Evolutionary conservation across 1,140 invertebrate species (phyloP), one percentile per base, ranked within the genome.

Genomic region (Vanessa atalanta): DNA sequence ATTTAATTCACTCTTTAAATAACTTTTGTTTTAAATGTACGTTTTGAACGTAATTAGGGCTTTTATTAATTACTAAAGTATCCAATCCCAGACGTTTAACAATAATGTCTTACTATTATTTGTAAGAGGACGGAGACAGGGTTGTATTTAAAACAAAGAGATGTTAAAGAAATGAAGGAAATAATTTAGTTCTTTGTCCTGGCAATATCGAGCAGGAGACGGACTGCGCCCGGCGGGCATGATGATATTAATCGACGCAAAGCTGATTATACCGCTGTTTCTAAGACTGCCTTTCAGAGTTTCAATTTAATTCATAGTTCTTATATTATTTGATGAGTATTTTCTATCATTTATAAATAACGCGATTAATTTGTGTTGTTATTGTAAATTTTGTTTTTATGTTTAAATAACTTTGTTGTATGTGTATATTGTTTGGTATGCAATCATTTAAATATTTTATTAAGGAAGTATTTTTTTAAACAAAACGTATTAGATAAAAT

Each of bases 181-280:
- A 89, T 89, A 89, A 92, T 92, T 90, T 90, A 88, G 82, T 90
- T 88, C 88, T 90, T 88, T 89, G 83, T 86, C 77, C 77, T 83
- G 75, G 88, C 83, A 86, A 85, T 90, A 90, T 89, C 84, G 85
- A 81, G 82, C 79, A 80, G 70, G 60, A 77, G 63, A 73, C 73
- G 77, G 65, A 74, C 71, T 79, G 64, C 73, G 81, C 81, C 85
- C 81, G 83, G 69, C 80, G 87, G 88, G 76, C 84, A 83, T 74
- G 78, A 78, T 81, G 85, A 86, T 90, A 91, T 90, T 92, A 90
- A 90, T 92, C 86, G 90, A 86, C 82, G 79, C 83, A 91, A 90
- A 92, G 89, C 85, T 90, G 88, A 92, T 89, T 92, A 90, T 89
- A 79, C 82, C 84, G 79, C 90, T 87, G 84, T 89, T 85, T 86